phyloP scores from a whole-genome alignment of 2,113 vertebrate genomes.

The Gallinago undulata region DNA sequence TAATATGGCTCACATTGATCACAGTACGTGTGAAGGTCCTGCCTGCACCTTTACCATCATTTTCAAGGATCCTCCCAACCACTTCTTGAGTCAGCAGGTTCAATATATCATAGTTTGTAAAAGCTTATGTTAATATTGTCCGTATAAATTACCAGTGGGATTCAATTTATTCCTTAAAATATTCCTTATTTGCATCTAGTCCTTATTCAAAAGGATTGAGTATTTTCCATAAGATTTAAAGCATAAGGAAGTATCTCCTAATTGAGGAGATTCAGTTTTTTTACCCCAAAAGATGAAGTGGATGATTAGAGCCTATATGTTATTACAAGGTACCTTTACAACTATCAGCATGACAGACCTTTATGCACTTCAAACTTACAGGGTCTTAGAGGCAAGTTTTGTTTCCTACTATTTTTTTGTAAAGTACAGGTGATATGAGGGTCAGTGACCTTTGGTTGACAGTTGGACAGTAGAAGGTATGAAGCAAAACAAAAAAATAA shows the following conservation, averaged over 20 bases:
- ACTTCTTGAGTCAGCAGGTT: not conserved
- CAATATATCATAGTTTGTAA: not conserved
- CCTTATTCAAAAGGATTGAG: not conserved
- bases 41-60: not conserved
- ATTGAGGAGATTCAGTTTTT: not conserved
- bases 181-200: not conserved
- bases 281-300: not conserved
- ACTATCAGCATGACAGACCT: fast-evolving
- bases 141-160: not conserved
- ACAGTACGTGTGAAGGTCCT: not conserved
- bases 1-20: not conserved
- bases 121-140: not conserved
- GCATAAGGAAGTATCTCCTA: not conserved
- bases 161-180: not conserved
- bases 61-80: not conserved
- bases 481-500: not conserved
- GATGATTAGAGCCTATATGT: not conserved
- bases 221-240: not conserved
- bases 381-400: not conserved
- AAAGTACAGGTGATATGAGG: not conserved
- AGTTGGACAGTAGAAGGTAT: not conserved
- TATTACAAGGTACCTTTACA: not conserved
- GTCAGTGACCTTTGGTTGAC: not conserved
- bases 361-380: not conserved
- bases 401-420: not conserved